Evolutionary conservation across 2,113 vertebrate genomes (phyloP), one percentile per base, ranked within the genome.

Genomic region (Caranx ignobilis): DNA sequence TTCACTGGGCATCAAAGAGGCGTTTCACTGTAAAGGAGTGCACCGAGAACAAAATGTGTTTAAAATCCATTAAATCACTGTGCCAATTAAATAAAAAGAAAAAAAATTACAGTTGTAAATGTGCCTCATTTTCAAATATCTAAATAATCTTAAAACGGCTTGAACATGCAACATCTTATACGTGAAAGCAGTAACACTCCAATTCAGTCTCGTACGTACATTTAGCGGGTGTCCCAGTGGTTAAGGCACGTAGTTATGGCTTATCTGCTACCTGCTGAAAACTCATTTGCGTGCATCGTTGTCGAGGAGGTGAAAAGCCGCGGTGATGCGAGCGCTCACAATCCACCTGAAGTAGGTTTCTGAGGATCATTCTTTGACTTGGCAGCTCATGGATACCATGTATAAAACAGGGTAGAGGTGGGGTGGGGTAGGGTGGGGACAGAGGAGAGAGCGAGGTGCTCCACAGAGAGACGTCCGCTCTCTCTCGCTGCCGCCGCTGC

Each of bases 381-480:
- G 62, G 66, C 84, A 93, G 92, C 94, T 94, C 96, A 95, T 95
- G 95, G 96, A 96, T 95, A 95, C 96, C 96, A 96, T 96, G 96
- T 93, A 96, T 94, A 95, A 91, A 26, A 26, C 26, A 26, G 26
- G 26, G 26, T 26, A 26, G 26, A 26, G 26, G 26, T 26, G 26
- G 26, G 26, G 26, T 26, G 26, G 26, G 26, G 26, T 26, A 26
- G 26, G 26, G 26, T 26, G 13, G 61, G 91, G 91, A 55, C 61
- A 83, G 70, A 71, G 73, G 85, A 62, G 87, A 80, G 85, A 59
- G 61, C 2, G 68, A 63, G 71, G 56, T 55, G 41, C 73, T 21
- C 4, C 6, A 57, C 61, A 47, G 87, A 47, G 32, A 59, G 68
- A 47, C 18, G 11, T 71, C 61, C 52, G 3, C 15, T 35, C 70